Conservation (phyloP, 2,113 vertebrate genomes). For the Gila orcuttii region DNA sequence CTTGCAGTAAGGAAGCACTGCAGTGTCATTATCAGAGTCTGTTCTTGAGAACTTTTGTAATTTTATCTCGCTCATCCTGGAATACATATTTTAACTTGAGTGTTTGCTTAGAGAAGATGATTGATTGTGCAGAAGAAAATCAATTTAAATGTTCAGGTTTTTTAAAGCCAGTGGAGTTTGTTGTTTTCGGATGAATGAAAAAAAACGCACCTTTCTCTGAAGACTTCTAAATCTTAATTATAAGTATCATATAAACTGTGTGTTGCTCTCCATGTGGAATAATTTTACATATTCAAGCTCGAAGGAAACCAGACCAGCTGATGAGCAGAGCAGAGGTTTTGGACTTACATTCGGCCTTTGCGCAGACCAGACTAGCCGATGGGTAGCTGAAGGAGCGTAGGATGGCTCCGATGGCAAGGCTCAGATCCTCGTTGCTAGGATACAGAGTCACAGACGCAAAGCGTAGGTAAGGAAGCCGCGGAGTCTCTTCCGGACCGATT, state of each 20-base stretch:
- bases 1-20: constrained; percentile 13
- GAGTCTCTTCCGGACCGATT: constrained; percentile 88
- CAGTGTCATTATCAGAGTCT: constrained; percentile 3
- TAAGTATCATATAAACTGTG: not conserved
- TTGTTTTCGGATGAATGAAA: not conserved
- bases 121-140: constrained; percentile 1
- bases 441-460: constrained; percentile 89
- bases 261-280: not conserved
- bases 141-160: not conserved
- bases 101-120: not conserved
- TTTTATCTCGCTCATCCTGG: constrained; percentile 33
- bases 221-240: not conserved
- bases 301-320: constrained; percentile 32
- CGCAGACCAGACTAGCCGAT: constrained; percentile 86
- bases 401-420: constrained; percentile 84
- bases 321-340: constrained; percentile 41
- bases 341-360: constrained; percentile 90
- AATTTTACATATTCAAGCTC: constrained; percentile 5
- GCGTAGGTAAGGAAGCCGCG: constrained; percentile 86
- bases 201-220: not conserved
- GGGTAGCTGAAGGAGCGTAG: constrained; percentile 86
- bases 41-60: constrained; percentile 56
- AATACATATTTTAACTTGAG: constrained; percentile 13
- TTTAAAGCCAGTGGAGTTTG: not conserved
- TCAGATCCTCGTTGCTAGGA: constrained; percentile 90